phyloP scores from a whole-genome alignment of 2,797 vertebrate species.

The Silurus lanzhouensis region DNA sequence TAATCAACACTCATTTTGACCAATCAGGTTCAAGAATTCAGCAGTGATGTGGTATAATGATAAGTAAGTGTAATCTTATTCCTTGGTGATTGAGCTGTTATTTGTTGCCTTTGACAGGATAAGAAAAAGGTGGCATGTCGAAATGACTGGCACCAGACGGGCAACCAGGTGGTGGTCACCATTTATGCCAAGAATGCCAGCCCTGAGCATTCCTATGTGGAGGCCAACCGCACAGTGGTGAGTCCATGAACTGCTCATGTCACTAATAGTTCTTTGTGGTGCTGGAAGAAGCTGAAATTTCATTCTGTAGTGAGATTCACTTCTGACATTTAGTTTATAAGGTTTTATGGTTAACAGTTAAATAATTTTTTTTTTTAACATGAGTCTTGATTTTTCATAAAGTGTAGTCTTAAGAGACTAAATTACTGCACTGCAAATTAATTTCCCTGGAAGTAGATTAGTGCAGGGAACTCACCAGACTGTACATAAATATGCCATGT shows the following conservation, averaged over 20 bases:
- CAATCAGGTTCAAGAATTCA: background rate
- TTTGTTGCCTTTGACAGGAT: conserved; percentile 58
- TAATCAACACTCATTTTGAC: background rate
- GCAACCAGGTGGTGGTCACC: conserved; percentile 82
- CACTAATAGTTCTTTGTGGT: background rate
- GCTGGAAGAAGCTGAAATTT: background rate
- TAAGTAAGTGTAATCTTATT: background rate
- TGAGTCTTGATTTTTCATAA: background rate
- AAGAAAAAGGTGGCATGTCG: conserved; percentile 84
- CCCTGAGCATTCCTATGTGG: conserved; percentile 78
- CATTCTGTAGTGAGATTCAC: background rate
- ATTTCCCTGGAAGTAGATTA: background rate
- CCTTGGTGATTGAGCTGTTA: background rate
- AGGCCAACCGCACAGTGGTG: conserved; percentile 85
- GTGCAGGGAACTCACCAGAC: too few relatives aligned
- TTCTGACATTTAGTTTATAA: background rate
- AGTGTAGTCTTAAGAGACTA: background rate
- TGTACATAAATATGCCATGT: background rate
- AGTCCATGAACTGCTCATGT: conserved; percentile 55
- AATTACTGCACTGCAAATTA: background rate
- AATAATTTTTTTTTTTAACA: too few relatives aligned
- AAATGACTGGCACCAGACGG: conserved; percentile 94
- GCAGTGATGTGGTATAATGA: background rate
- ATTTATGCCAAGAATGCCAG: conserved; percentile 87
- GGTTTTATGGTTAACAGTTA: background rate